phyloP scores from a whole-genome alignment of 2,888 invertebrate genomes.

The Nomada lathburiana region DNA sequence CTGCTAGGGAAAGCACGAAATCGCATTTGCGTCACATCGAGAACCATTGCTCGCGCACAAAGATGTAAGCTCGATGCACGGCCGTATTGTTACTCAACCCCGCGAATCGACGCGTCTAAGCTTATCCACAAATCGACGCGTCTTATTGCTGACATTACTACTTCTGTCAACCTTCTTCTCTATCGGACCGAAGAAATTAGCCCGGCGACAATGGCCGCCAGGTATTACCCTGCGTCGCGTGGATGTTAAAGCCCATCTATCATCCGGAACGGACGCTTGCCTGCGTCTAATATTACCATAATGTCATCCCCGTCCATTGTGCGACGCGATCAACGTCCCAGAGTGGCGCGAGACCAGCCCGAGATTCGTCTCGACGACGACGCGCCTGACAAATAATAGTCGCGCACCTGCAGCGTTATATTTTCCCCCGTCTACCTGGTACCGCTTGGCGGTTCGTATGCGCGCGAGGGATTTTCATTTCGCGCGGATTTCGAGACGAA shows the following conservation, averaged over 20 bases:
- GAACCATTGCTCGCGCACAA: conserved; percentile 55
- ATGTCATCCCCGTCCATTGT: conserved; percentile 72
- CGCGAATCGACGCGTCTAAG: conserved; percentile 64
- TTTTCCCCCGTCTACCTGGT: conserved; percentile 14
- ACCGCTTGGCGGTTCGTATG: background rate
- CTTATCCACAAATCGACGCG: conserved; percentile 60
- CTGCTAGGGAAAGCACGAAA: conserved; percentile 48
- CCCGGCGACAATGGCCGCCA: conserved; percentile 68
- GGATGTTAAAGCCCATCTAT: conserved; percentile 74
- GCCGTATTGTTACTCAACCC: conserved; percentile 48
- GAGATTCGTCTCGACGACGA: conserved; percentile 65
- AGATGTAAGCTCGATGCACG: conserved; percentile 42
- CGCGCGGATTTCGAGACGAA: no score
- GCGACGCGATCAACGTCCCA: conserved; percentile 66
- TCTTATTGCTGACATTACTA: conserved; percentile 63
- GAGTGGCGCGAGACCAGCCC: conserved; percentile 46
- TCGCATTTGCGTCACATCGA: conserved; percentile 75
- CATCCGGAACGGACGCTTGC: conserved; percentile 63
- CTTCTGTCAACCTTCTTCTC: background rate
- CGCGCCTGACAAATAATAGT: conserved; percentile 69
- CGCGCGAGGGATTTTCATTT: background rate
- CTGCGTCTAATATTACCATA: conserved; percentile 77
- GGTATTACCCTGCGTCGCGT: conserved; percentile 66
- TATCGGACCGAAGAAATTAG: conserved; percentile 65
- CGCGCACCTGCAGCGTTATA: conserved; percentile 37